phyloP scores from a whole-genome alignment of 2,113 vertebrate species.

The Caloenas nicobarica region DNA sequence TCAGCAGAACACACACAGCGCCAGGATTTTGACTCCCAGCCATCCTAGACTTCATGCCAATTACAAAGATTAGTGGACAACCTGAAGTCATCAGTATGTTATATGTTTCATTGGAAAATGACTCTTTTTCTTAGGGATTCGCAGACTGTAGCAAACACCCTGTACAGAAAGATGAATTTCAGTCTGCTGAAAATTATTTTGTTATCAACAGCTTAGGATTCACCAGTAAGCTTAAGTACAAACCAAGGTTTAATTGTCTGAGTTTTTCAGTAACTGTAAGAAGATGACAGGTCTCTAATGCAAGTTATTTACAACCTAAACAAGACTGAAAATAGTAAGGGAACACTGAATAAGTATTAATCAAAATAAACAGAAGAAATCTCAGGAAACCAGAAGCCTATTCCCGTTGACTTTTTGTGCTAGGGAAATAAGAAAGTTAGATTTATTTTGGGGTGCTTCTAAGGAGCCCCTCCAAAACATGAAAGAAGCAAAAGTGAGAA shows the following conservation, averaged over 20 bases:
- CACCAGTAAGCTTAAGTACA: background rate
- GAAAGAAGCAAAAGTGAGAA: background rate
- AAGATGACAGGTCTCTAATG: background rate
- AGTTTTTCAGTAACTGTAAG: background rate
- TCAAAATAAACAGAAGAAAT: background rate
- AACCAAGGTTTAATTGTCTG: background rate
- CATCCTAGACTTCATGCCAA: background rate
- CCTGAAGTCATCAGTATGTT: background rate
- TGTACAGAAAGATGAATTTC: background rate
- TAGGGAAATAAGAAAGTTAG: background rate
- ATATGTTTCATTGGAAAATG: background rate
- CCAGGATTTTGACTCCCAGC: background rate
- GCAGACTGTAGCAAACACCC: background rate
- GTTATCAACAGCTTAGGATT: background rate
- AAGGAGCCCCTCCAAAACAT: background rate
- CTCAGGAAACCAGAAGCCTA: background rate
- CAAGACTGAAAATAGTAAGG: background rate
- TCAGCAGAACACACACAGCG: background rate
- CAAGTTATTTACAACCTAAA: background rate
- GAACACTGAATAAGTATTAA: background rate
- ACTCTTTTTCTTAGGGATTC: background rate
- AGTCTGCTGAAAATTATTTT: background rate
- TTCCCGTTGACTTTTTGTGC: background rate
- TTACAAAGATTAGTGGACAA: background rate
- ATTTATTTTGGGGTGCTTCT: background rate